Conservation (phyloP, 2,888 invertebrate genomes). For the Linnaemya tessellans region DNA sequence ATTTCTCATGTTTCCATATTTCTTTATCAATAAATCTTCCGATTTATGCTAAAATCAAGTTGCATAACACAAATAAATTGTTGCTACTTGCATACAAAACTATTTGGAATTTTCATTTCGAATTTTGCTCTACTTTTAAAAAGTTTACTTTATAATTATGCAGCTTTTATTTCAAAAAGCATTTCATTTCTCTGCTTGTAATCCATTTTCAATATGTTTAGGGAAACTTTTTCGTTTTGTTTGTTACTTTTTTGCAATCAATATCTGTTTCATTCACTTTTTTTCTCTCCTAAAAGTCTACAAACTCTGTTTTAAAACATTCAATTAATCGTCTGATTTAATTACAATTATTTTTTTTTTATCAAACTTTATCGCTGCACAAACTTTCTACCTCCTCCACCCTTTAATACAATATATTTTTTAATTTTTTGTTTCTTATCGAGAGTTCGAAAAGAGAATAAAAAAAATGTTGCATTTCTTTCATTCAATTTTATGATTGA, state of each 20-base stretch:
- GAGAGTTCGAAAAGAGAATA: neutral
- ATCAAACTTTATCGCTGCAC: neutral
- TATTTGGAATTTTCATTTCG: neutral
- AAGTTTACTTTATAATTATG: slow-evolving; percentile 7
- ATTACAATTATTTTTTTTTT: slow-evolving; percentile 47
- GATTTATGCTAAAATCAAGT: neutral
- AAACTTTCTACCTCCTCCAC: neutral
- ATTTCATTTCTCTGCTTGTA: neutral
- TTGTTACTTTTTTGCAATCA: slow-evolving; percentile 5
- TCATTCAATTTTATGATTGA: slow-evolving; percentile 61
- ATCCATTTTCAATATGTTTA: neutral
- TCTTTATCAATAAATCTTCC: neutral
- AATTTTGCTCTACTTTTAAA: neutral
- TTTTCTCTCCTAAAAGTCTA: slow-evolving; percentile 4
- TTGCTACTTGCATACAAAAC: neutral
- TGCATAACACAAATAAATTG: neutral
- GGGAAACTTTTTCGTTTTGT: neutral
- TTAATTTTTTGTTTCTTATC: neutral
- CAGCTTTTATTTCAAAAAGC: neutral
- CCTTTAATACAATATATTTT: slow-evolving; percentile 5
- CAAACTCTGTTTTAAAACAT: slow-evolving; percentile 33
- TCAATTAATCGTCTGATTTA: slow-evolving; percentile 61
- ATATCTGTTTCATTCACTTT: too few relatives aligned
- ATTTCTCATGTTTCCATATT: too few relatives aligned
- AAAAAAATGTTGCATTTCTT: slow-evolving; percentile 43